Conservation (phyloP, 2,113 vertebrate genomes). For the Acanthisitta chloris region DNA sequence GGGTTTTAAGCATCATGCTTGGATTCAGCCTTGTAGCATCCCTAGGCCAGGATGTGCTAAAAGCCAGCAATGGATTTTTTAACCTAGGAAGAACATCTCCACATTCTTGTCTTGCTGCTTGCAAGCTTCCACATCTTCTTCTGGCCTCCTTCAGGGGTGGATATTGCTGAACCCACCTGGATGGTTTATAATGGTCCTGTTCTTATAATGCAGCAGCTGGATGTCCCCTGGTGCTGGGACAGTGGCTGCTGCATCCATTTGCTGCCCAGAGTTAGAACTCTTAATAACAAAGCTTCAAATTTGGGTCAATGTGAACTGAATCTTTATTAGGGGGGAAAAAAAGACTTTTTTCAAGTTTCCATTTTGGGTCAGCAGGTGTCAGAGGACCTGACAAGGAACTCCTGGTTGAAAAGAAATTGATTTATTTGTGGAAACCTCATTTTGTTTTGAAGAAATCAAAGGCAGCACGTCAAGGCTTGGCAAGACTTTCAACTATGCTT, state of each 20-base stretch:
- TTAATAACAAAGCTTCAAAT: background rate
- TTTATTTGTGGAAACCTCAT: background rate
- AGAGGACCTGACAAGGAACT: background rate
- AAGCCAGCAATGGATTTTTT: background rate
- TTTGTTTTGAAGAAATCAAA: conserved; percentile 26
- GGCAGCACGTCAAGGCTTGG: background rate
- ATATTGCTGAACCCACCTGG: background rate
- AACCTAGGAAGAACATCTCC: background rate
- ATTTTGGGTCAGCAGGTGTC: conserved; percentile 25
- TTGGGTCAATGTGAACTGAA: background rate
- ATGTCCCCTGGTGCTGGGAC: background rate
- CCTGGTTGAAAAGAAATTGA: background rate
- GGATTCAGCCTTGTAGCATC: background rate
- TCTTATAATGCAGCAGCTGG: background rate
- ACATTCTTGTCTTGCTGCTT: background rate
- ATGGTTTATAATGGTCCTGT: background rate
- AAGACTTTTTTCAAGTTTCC: background rate
- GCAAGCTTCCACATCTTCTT: background rate
- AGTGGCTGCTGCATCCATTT: background rate
- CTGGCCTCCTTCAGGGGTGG: background rate
- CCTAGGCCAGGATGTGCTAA: background rate
- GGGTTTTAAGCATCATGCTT: background rate
- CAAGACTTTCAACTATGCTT: background rate
- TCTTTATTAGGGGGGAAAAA: background rate
- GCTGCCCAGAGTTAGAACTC: background rate